Base-by-base conservation (phyloP, 2,113 vertebrate species). In the Cavia aperea region DNA sequence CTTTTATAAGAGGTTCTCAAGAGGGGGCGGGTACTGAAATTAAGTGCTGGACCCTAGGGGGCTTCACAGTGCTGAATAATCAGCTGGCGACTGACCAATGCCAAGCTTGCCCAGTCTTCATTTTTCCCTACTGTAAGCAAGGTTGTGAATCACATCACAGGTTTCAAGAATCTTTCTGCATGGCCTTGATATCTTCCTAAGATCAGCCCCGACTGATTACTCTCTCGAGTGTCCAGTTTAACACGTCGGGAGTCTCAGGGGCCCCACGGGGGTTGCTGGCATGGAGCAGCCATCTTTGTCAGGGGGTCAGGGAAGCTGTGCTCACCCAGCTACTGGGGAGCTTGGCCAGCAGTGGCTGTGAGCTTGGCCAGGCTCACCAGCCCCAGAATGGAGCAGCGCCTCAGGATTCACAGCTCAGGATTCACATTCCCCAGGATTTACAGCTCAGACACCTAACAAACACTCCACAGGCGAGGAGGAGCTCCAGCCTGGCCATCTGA, bases 31-130 rank as follows among this genome's bases (percentile, higher is more conserved):
- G 29, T 16, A 56, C 49, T 9, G 12, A 49, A 51, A 26, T 39
- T 31, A 11, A 2, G 4, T 12, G 62, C 16, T 21, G 29, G 26
- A 26, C 51, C 6, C 26, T 4, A 1, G 8, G 24, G 33, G 43
- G 63, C 54, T 23, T 24, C 15, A 0, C 26, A 29, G 8, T 1
- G 11, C 43, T 63, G 31, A 7, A 3, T 8, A 16, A 14, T 15
- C 54, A 21, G 12, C 5, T 43, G 33, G 18, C 4, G 5, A 18
- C 19, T 43, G 24, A 33, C 1, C 10, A 81, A 4, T 21, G 6
- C 24, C 16, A 56, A 60, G 65, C n/a, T 36, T 10, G 33, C 16
- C 43, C 39, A 51, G 51, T 7, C n/a, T 33, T 81, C 46, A 51
- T 24, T 15, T 21, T n/a, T 31, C 63, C 7, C 79, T 89, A 6